Conservation (phyloP, 92 coral and sea anemone genomes). For the Nematostella vectensis region DNA sequence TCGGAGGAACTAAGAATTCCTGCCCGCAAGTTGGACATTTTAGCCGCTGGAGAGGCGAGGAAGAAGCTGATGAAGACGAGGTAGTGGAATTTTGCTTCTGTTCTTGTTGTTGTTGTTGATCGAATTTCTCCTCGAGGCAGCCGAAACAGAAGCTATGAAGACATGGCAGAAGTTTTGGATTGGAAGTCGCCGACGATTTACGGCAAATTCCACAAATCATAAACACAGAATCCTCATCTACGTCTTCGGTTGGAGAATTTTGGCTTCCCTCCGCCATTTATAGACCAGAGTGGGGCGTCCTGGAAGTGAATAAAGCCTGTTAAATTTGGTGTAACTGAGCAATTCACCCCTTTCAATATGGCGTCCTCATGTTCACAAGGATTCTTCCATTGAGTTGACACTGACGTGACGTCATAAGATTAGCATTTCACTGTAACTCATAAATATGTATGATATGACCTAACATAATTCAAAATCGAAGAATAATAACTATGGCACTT, state of each 20-base stretch:
- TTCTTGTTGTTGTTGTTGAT: slow-evolving; percentile 61
- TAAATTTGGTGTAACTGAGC: slow-evolving; percentile 4
- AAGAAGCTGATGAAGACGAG: slow-evolving; percentile 41
- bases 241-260: slow-evolving; percentile 24
- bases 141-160: slow-evolving; percentile 91
- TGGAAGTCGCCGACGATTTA: slow-evolving; percentile 59
- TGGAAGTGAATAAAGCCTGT: slow-evolving; percentile 7
- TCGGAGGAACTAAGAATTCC: slow-evolving; percentile 91
- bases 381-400: slow-evolving; percentile 40
- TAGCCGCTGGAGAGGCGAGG: slow-evolving; percentile 53
- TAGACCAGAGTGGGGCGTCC: background rate
- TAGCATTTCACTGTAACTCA: slow-evolving; percentile 21
- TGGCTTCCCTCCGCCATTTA: slow-evolving; percentile 73
- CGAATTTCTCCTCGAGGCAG: slow-evolving; percentile 70
- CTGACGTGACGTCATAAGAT: slow-evolving; percentile 69
- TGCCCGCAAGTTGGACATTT: slow-evolving; percentile 99
- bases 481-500: too few species aligned
- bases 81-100: slow-evolving; percentile 20
- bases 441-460: too few species aligned
- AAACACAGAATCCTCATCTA: slow-evolving; percentile 64
- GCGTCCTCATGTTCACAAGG: slow-evolving; percentile 51
- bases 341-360: slow-evolving; percentile 51
- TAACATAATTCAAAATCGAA: too few species aligned
- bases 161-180: slow-evolving; percentile 92
- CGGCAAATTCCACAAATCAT: slow-evolving; percentile 79